Base-by-base conservation (phyloP, 35 echinoderm and acorn worm genomes). In the Eucidaris tribuloides region DNA sequence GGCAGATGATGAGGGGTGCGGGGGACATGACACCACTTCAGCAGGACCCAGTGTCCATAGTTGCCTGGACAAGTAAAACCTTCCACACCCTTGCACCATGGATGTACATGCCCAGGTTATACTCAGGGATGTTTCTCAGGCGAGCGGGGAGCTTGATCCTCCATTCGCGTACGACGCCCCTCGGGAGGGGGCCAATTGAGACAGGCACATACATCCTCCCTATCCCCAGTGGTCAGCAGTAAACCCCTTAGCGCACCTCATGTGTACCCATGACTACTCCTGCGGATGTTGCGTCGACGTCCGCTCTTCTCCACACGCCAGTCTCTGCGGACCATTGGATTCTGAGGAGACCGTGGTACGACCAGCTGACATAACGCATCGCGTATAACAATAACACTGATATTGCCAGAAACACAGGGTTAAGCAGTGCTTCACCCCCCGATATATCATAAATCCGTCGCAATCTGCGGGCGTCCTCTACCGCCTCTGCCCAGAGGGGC, bases 291-390 rank as follows among this genome's bases (percentile, higher is more conserved):
- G 81, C 24, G 41, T 88, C n/a, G 58, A 76, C 25, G 79, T 77
- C 28, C 63, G 86, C 15, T 90, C 93, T 33, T 28, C 63, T 18
- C 42, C 78, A 17, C 28, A 70, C 6, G 79, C 88, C 15, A 78
- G 86, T 2, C 93, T 99, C 80, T 99, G 90, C 71, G 93, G 96
- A 91, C 66, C 91, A 30, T 46, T 90, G 5, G 87, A 93, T 17
- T 79, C 90, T 0, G 90, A 99, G n/a, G 86, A 99, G 3, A 13
- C 56, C 22, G 11, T 83, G 33, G n/a, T 56, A 46, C 34, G 76
- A 83, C 0, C 79, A 86, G 33, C 25, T 72, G 3, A 57, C 87
- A 19, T 83, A 44, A n/a, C n/a, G n/a, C 20, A 41, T 79, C 18
- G 71, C 79, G 19, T 84, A 85, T 43, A 60, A 93, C 35, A 68